Evolutionary conservation across 2,113 vertebrate genomes (phyloP).

Genomic region (Mirza zaza): DNA sequence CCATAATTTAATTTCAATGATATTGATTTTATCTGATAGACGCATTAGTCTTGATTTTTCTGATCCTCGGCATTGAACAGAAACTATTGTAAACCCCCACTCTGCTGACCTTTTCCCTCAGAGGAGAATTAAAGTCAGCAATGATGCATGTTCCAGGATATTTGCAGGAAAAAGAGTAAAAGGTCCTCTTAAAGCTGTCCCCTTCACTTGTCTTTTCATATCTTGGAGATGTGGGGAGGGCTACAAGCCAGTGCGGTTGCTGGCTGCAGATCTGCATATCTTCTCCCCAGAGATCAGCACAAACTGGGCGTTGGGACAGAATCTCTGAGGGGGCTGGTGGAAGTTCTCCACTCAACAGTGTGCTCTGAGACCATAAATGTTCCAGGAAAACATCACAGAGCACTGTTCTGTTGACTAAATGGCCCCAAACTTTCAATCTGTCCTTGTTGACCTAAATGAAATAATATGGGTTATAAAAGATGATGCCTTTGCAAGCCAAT

Average conservation of each 20-base stretch:
- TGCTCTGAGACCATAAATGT: background rate
- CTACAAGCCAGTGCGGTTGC: background rate
- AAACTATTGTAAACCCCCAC: background rate
- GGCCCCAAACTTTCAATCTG: background rate
- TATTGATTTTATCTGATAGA: conserved; percentile 38
- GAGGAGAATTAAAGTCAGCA: background rate
- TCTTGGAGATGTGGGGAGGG: background rate
- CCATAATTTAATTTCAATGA: conserved; percentile 22
- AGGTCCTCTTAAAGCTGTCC: background rate
- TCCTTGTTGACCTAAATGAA: conserved; percentile 23
- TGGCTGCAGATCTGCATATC: conserved; percentile 19
- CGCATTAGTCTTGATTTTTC: conserved; percentile 55
- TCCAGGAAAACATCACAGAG: conserved; percentile 40
- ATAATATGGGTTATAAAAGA: conserved; percentile 3
- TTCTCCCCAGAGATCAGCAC: background rate
- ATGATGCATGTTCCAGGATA: conserved; percentile 13
- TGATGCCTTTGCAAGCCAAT: background rate
- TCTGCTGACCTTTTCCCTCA: background rate
- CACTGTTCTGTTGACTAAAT: background rate
- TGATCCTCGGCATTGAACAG: background rate
- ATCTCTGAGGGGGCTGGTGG: conserved; percentile 5
- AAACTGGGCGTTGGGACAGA: conserved; percentile 51
- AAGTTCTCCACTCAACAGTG: background rate
- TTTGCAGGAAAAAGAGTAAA: background rate
- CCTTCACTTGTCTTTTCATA: background rate